Base-by-base conservation (phyloP, 2,888 invertebrate species). In the Tethea ocularis region DNA sequence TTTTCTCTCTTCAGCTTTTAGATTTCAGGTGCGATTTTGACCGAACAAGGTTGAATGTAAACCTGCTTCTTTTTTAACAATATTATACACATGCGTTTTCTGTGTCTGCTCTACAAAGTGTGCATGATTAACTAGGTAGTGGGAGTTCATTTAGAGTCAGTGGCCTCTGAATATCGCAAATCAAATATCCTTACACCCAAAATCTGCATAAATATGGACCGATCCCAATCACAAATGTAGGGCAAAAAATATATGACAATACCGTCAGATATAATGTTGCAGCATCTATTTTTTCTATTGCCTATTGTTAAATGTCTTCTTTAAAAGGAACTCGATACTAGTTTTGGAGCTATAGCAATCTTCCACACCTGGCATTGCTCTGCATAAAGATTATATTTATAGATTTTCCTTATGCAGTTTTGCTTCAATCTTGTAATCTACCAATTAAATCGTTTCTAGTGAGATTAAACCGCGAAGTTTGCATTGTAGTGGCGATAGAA, bases 171-270 rank as follows among this genome's bases (percentile, higher is more conserved):
- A 36, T 22, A 29, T 36, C 11, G 22, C 17, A 54, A 36, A 53
- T 53, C 53, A 53, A 33, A 36, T 6, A 33, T 54, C 22, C 33
- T 13, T 20, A 22, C 33, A 33, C 22, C 13, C 22, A 54, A 54
- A 33, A 54, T 54, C 26, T 54, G 54, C 54, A 54, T 54, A 54
- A 36, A 36, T 33, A 29, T 29, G 29, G 22, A 54, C 54, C 20
- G 54, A 36, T 13, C 29, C 22, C 54, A 54, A 36, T 36, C 11
- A 13, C 33, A 53, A 11, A 53, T 29, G 46, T 46, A 46, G 20
- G 53, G 5, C 24, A 52, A 53, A 11, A 29, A 24, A 53, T 33
- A 33, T 13, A 13, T 8, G 5, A 54, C 33, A 53, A 17, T 33
- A 20, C 33, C 5, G 11, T 29, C 15, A 33, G 11, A 33, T 29